These are phyloP conservation scores for Caenorhabditis parvicauda DNA, from an alignment of 2,888 invertebrate species.

Conservation along the genomic window DNA sequence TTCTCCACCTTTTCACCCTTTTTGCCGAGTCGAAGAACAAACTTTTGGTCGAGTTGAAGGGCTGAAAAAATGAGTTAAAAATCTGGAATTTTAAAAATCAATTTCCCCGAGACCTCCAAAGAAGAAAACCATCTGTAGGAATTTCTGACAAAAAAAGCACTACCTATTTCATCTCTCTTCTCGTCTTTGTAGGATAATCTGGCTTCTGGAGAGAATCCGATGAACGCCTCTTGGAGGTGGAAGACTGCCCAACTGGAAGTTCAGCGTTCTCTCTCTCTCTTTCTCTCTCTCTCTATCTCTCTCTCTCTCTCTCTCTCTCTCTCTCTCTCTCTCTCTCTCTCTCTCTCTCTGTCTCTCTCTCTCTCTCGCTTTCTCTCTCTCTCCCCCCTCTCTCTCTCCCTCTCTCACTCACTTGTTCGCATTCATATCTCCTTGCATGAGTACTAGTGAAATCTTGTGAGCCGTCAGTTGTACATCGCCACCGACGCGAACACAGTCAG, in stretches of 20 bases:
- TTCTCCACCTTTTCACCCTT: slow-evolving; percentile 19
- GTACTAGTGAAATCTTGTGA: slow-evolving; percentile 42
- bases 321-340: neutral
- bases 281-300: too few species aligned
- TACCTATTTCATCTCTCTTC: neutral
- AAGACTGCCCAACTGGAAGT: slow-evolving; percentile 55
- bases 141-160: neutral
- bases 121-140: neutral
- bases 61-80: neutral
- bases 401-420: slow-evolving; percentile 33
- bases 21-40: slow-evolving; percentile 40
- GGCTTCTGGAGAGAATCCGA: slow-evolving; percentile 39
- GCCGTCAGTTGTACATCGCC: slow-evolving; percentile 50
- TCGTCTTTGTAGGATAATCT: slow-evolving; percentile 14
- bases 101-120: neutral
- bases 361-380: too few species aligned
- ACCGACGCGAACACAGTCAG: slow-evolving; percentile 36
- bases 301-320: neutral
- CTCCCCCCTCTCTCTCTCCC: too few species aligned
- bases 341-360: too few species aligned
- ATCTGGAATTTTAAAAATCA: neutral
- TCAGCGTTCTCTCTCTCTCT: too few species aligned
- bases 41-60: slow-evolving; percentile 32
- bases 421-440: slow-evolving; percentile 61
- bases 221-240: slow-evolving; percentile 47